Base-by-base conservation (phyloP, 1,140 invertebrate species). In the Drosophila subpulchrella region DNA sequence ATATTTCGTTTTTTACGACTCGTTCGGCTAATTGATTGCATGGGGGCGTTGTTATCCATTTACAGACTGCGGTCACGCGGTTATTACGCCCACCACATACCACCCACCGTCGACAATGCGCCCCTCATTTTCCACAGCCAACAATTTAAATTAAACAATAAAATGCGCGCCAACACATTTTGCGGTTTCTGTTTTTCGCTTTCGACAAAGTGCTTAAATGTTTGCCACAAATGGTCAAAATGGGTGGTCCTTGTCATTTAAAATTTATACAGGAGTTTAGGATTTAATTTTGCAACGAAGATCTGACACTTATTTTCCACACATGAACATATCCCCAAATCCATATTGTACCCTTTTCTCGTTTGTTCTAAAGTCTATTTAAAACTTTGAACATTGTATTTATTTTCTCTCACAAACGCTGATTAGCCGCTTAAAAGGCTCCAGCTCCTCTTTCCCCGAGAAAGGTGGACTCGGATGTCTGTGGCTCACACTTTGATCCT, bases 121-220 rank as follows among this genome's bases (percentile, higher is more conserved):
- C 13, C 1, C 8, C 47, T 36, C 42, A 38, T 17, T 36, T 27
- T n/a, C 44, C 46, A 3, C 15, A 34, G 51, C 42, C 30, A 70
- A 50, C 50, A 82, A 70, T 83, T 79, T 47, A 75, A 82, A 84
- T 83, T 75, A 83, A 83, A 82, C 80, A 83, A 84, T 82, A 82
- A 82, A 83, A 79, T 54, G 63, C 50, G 41, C 41, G 79, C 54
- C 59, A 75, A 70, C 65, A 75, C 68, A 65, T 57, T 51, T 78
- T 82, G 80, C 24, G 79, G 79, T 57, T 75, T 74, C 30, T 42
- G 55, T 55, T 65, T 63, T 48, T 36, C 34, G 34, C 36, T 24
- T 39, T 47, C 38, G 13, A n/a, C 38, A 8, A 12, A 34, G 32
- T 46, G 63, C 60, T 50, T 66, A 39, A 66, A 66, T 65, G 39